Evolutionary conservation across 2,888 invertebrate species (phyloP), one percentile per base, ranked within the genome.

Genomic region (Brenthis daphne): DNA sequence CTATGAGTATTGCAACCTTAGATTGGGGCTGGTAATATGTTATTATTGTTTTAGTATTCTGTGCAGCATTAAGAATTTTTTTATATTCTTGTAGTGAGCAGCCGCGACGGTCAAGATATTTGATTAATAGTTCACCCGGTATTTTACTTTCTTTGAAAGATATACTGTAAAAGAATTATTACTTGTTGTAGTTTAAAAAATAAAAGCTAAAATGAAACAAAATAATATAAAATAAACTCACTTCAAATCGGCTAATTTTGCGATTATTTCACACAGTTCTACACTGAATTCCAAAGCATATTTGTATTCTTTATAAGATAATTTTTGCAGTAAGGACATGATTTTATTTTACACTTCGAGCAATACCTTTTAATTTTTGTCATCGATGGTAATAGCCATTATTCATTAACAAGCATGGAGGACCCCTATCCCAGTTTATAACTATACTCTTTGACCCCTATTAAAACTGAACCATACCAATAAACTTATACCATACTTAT

Each of bases 1-100:
- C 92, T 65, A 93, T 85, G 0, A 93, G 78, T 65, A 93, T 84
- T 1, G 93, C 93, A 20, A 93, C 79, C 82, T 93, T 93, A 1
- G 86, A 75, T 53, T 82, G 77, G 0, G 90, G 92, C 65, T 77
- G 83, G 73, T 88, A 89, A 64, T 82, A 89, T n/a, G 83, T 85
- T 1, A 76, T 71, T n/a, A 85, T 79, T 0, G 82, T 78, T 79
- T 84, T 85, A 4, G 77, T 75, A 12, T 78, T 78, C 1, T 77
- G 64, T 5, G 84, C 82, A 20, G 80, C 77, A 0, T 75, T 67
- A 0, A 89, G 16, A 50, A 85, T 77, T 47, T 83, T 73, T 66
- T 75, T 80, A 64, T 84, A 92, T 43, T 84, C 78, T 37, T 78
- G 73, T 0, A 80, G 76, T 0, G 87, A 81, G 60, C 78, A 84